Base-by-base conservation (phyloP, 1,140 invertebrate genomes). In the Aphaenogaster floridana region DNA sequence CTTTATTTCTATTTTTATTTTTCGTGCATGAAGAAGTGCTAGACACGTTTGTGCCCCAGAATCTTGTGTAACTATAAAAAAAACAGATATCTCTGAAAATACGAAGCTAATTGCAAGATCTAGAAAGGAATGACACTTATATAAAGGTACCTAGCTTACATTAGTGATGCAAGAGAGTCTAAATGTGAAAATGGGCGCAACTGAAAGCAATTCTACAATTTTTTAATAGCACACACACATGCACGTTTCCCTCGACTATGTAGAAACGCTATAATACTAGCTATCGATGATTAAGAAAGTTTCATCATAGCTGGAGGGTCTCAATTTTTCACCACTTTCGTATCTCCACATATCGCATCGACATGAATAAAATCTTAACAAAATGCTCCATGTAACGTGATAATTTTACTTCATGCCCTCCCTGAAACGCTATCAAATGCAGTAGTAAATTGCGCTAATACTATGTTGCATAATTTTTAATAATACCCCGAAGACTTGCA, bases 241-340 rank as follows among this genome's bases (percentile, higher is more conserved):
- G 7, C 21, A 39, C 8, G 13, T 36, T 34, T 42, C 4, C 11
- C 5, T 3, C 15, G 3, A 1, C 36, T 17, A 11, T 13, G n/a
- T 66, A 6, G 7, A 13, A 81, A 57, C 8, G 11, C 17, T 1
- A 48, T 71, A 59, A 81, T 52, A 45, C 17, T 48, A 17, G 45
- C 74, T 42, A 54, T 45, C 77, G 71, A 88, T 86, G 86, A 91
- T 90, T 78, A 90, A 88, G 87, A 90, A 91, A 90, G 76, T 91
- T 91, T 77, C 9, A 42, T 59, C 61, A 79, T 71, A 28, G n/a
- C 54, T 17, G 4, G 4, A n/a, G 9, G 77, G 36, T 0, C 78
- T 42, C 21, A 59, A 79, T 90, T 90, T 81, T 64, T 34, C 64
- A 48, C 7, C 34, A 48, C 48, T 11, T 77, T 61, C 28, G 34